phyloP scores from a whole-genome alignment of 2,113 vertebrate genomes.

The Indri indri region DNA sequence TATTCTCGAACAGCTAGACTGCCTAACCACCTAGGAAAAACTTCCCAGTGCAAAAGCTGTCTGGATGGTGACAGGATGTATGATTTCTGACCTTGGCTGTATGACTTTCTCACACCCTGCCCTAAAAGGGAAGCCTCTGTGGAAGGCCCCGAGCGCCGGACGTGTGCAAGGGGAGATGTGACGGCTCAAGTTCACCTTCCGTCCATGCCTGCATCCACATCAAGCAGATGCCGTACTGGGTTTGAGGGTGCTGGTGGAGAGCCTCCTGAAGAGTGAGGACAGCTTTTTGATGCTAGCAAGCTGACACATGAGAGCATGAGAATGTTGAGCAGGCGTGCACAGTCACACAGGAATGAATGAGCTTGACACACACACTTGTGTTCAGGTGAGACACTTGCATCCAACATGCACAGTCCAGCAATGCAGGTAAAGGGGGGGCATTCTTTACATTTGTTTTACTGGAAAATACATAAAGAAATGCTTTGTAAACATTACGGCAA shows the following conservation, averaged over 20 bases:
- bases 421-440: constrained; percentile 8
- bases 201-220: not conserved
- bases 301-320: not conserved
- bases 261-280: not conserved
- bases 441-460: constrained; percentile 68
- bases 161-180: not conserved
- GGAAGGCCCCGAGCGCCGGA: not conserved
- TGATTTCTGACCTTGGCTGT: not conserved
- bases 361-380: constrained; percentile 24
- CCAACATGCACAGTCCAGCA: constrained; percentile 67
- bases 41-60: not conserved
- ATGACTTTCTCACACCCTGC: not conserved
- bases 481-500: constrained; percentile 57
- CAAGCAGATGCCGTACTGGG: not conserved
- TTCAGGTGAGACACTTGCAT: constrained; percentile 10
- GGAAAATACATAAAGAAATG: constrained; percentile 69
- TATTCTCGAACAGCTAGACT: not conserved
- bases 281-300: not conserved
- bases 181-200: not conserved
- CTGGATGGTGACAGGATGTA: not conserved
- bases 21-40: not conserved
- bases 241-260: not conserved
- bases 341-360: constrained; percentile 54
- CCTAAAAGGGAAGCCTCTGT: rapidly evolving
- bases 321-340: constrained; percentile 59